Conservation (phyloP, 2,797 vertebrate genomes). For the Botia almorhae region DNA sequence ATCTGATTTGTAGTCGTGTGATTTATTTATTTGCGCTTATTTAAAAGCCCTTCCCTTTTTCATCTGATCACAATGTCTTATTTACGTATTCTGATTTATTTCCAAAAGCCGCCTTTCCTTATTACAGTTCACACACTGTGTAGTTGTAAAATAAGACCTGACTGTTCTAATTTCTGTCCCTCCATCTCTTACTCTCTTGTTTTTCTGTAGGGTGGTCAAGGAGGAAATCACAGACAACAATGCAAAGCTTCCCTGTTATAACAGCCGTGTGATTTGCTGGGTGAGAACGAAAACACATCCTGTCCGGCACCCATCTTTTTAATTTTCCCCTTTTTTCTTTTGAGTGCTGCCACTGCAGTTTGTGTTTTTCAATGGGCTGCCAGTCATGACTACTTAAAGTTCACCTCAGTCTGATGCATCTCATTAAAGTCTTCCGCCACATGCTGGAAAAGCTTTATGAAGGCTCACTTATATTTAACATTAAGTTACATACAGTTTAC, state of each 20-base stretch:
- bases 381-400: slow-evolving; percentile 27
- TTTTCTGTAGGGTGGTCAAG: slow-evolving; percentile 80
- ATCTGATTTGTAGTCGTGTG: background rate
- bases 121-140: background rate
- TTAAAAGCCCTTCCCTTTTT: slow-evolving; percentile 23
- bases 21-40: slow-evolving; percentile 33
- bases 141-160: slow-evolving; percentile 1
- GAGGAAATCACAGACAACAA: slow-evolving; percentile 91
- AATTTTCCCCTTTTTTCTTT: slow-evolving; percentile 26
- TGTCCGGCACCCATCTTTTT: slow-evolving; percentile 28
- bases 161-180: slow-evolving; percentile 15
- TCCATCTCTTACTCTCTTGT: background rate
- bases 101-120: slow-evolving; percentile 17
- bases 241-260: slow-evolving; percentile 96
- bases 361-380: slow-evolving; percentile 34
- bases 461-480: slow-evolving; percentile 23
- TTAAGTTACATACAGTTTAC: background rate
- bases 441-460: background rate
- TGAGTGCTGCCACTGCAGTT: slow-evolving; percentile 29
- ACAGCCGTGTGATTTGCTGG: slow-evolving; percentile 97
- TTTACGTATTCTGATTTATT: slow-evolving; percentile 56
- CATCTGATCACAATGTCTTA: slow-evolving; percentile 24
- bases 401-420: slow-evolving; percentile 8
- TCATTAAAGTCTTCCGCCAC: slow-evolving; percentile 4
- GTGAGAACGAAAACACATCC: slow-evolving; percentile 71